Evolutionary conservation across 2,888 invertebrate species (phyloP), one percentile per base, ranked within the genome.

Genomic region (Caenorhabditis wallacei): DNA sequence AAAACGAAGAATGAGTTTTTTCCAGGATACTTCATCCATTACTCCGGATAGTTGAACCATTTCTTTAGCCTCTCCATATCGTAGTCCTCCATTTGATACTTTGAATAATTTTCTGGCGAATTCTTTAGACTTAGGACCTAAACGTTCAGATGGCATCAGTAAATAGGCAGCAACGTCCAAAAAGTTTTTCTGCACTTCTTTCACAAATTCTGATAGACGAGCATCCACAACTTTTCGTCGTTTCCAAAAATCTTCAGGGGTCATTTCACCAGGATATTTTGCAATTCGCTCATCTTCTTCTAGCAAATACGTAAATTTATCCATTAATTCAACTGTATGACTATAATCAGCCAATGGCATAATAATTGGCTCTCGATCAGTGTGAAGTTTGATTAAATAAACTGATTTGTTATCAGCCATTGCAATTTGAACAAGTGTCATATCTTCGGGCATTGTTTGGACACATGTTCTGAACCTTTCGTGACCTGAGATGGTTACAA

Each of bases 311-410:
- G 51, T 63, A 35, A 80, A 76, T 57, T 81, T 84, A 8, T 78
- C 69, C 74, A 78, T 70, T 61, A 84, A 43, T 56, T 84, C 84
- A 1, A 11, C 22, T 11, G 69, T 71, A 30, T 80, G 56, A 0
- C 76, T 22, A 16, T 61, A 8, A 51, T 85, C 82, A 7, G 81
- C 82, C 3, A 87, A 16, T n/a, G 87, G 87, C 51, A 85, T 68
- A 8, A 85, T 72, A 16, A 87, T 64, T 0, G 84, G 80, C 18
- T 66, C 64, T 1, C 84, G 69, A 43, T 81, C 81, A 1, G 74
- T 51, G 37, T 84, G 84, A n/a, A 84, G 30, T 35, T 84, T 84
- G 54, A 84, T 70, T 43, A 84, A 13, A 24, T 84, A 72, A 18
- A 80, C 56, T 11, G 56, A 61, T 8, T 68, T 71, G 56, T 84